Percentiles rank a stretch among this genome's conserved stretches.
These are phyloP conservation scores for Drosophila funebris DNA, from an alignment of 1,140 invertebrate species.

Conservation along the genomic window DNA sequence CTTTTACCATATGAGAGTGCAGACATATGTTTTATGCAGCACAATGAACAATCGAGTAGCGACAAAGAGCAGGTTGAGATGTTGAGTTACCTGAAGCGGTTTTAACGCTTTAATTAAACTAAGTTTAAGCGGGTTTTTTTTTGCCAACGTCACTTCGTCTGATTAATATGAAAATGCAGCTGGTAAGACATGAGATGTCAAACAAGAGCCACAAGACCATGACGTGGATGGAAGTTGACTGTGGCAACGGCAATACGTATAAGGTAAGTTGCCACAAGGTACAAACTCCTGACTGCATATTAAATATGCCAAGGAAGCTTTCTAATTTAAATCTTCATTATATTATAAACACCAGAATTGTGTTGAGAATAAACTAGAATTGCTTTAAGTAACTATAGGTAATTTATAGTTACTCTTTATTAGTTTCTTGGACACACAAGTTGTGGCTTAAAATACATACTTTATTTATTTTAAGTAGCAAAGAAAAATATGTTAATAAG, in stretches of 20 bases:
- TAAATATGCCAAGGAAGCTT: not conserved
- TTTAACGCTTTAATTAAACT: conserved; percentile 27
- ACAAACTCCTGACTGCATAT: not conserved
- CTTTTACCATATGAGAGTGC: not conserved
- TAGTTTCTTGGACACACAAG: too few species aligned
- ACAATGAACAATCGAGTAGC: not conserved
- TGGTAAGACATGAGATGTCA: not conserved
- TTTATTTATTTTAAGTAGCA: too few species aligned
- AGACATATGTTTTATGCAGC: conserved; percentile 11
- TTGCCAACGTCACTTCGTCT: not conserved
- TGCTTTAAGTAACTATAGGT: too few species aligned
- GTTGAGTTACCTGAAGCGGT: not conserved
- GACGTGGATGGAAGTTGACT: not conserved
- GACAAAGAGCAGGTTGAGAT: not conserved
- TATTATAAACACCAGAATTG: too few species aligned
- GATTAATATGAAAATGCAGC: conserved; percentile 5
- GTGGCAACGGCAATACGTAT: not conserved
- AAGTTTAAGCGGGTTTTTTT: conserved; percentile 10
- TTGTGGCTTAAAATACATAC: too few species aligned
- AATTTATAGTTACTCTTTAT: too few species aligned
- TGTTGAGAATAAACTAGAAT: too few species aligned
- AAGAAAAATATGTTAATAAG: too few species aligned
- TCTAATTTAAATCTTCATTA: too few species aligned
- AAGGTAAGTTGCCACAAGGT: not conserved
- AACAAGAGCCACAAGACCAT: not conserved